Conservation (phyloP, 2,888 invertebrate genomes). For the Cosmorhoe ocellata region DNA sequence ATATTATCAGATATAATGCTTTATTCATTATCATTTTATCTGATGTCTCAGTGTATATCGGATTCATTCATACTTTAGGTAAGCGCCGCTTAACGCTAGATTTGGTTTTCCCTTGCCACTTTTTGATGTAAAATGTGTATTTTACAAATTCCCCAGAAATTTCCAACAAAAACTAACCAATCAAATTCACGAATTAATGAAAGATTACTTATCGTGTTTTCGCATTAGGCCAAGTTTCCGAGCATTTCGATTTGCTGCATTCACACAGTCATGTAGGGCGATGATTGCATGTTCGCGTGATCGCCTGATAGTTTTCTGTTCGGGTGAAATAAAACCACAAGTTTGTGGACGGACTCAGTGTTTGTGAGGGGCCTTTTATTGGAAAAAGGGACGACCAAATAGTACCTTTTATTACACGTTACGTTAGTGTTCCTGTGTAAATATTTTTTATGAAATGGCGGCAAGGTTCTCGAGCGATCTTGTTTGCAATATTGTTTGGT, state of each 20-base stretch:
- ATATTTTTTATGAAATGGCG: constrained; percentile 19
- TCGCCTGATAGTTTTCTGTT: constrained; percentile 56
- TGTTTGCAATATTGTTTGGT: background rate
- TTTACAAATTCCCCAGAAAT: background rate
- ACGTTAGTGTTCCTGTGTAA: constrained; percentile 19
- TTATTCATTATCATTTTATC: no score
- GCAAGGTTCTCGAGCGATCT: background rate
- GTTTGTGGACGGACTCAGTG: constrained; percentile 19
- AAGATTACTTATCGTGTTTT: constrained; percentile 37
- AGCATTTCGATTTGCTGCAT: constrained; percentile 68
- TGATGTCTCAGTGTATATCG: no score
- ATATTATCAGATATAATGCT: no score
- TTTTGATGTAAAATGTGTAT: no score
- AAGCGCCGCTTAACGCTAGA: no score
- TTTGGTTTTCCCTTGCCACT: no score
- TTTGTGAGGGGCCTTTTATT: constrained; percentile 21
- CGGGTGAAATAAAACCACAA: constrained; percentile 47
- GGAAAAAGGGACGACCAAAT: constrained; percentile 17
- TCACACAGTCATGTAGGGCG: constrained; percentile 54
- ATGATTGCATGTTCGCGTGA: constrained; percentile 75
- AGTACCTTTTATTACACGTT: constrained; percentile 15
- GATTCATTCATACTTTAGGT: no score
- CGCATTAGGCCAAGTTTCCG: constrained; percentile 32
- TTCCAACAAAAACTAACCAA: constrained; percentile 3
- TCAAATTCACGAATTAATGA: constrained; percentile 29